Evolutionary conservation across 2,113 vertebrate species (phyloP), one percentile per base, ranked within the genome.

Genomic region (Bubo scandiacus): DNA sequence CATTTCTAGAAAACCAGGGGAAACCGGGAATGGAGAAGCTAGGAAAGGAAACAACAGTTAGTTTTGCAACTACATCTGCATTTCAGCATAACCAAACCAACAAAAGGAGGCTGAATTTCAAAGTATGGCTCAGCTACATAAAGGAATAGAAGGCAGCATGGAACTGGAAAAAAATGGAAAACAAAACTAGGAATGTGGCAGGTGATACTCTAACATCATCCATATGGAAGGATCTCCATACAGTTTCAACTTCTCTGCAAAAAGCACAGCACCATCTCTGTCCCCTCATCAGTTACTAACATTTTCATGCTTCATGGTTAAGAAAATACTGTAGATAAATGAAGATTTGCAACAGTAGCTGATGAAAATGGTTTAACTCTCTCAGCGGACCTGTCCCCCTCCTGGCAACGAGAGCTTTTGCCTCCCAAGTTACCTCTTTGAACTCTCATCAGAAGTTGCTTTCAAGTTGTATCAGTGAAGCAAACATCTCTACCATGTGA

Each of bases 1-100:
- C 15, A 0, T 58, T 89, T 94, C 92, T 65, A 92, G 77, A 89
- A 70, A 91, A 36, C 14, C 26, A 42, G 25, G 27, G 45, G 51
- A 74, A 51, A 66, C 30, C 23, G 51, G 70, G 92, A 84, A 91
- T 16, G 9, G 45, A 84, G 68, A 92, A 87, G 73, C 36, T 52
- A 66, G 32, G 34, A 89, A 78, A 78, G 81, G 42, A 92, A 86
- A 66, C 21, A 83, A 49, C 81, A 70, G 72, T 84, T 92, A 73
- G 34, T 87, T 94, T 95, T 91, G 84, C 81, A 94, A 94, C 20
- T 78, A 40, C 12, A 36, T 66, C 68, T 83, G 49, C 68, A 70
- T 92, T 95, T 94, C 84, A 91, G 63, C 68, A 74, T 66, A 84
- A 70, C n/a, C 59, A 86, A 81, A 65, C 21, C 49, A 70, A 65